phyloP scores from a whole-genome alignment of 2,113 vertebrate species.

The Tragelaphus scriptus region DNA sequence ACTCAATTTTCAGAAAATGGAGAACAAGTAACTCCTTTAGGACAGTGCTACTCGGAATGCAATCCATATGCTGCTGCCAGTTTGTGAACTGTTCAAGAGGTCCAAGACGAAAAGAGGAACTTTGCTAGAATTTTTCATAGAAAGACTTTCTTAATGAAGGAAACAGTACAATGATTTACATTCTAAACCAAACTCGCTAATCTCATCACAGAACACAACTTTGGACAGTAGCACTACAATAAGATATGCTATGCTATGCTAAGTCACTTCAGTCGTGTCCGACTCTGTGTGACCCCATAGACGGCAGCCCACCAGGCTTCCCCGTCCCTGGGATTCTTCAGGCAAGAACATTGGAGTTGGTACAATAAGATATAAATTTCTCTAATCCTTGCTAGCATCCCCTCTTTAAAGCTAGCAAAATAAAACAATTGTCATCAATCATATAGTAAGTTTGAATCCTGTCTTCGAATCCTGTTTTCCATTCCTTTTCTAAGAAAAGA shows the following conservation, averaged over 20 bases:
- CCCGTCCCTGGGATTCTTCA: too few species aligned
- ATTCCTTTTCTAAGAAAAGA: constrained; percentile 24
- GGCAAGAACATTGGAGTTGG: too few species aligned
- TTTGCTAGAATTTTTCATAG: neutral
- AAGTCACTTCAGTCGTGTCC: too few species aligned
- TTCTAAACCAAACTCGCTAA: neutral
- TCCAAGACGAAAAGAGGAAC: neutral
- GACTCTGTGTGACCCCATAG: too few species aligned
- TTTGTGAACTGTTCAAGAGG: neutral
- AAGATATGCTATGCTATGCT: too few species aligned
- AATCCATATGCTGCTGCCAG: neutral
- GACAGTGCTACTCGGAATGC: neutral
- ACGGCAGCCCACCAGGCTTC: too few species aligned
- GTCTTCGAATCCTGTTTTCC: neutral
- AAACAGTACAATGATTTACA: neutral
- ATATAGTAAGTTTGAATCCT: neutral
- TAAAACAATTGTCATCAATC: neutral
- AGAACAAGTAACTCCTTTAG: neutral
- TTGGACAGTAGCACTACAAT: neutral
- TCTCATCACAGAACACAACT: neutral
- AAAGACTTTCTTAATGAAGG: constrained; percentile 14
- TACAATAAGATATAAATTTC: neutral
- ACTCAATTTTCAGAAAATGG: constrained; percentile 31
- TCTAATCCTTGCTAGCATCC: neutral
- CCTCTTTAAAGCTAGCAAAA: constrained; percentile 3